Conservation (phyloP, 1,140 invertebrate genomes). For the Ptiloglossa arizonensis region DNA sequence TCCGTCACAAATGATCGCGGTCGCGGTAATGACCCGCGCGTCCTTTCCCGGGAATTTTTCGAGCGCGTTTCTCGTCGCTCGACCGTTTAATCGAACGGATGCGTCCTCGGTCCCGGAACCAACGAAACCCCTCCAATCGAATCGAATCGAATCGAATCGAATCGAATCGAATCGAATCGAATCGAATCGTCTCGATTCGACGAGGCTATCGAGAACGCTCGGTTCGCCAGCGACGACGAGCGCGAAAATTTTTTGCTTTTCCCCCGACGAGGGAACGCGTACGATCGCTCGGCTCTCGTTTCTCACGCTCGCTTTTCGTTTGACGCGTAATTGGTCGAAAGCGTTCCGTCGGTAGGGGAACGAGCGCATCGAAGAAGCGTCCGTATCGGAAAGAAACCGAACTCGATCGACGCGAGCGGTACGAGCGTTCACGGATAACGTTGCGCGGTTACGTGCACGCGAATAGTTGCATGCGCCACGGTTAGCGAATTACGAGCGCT, state of each 20-base stretch:
- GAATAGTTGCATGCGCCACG: conserved; percentile 8
- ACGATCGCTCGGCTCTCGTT: too few relatives aligned
- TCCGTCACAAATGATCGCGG: conserved; percentile 25
- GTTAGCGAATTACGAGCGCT: conserved; percentile 43
- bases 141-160: not conserved
- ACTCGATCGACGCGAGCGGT: conserved; percentile 28
- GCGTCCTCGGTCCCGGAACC: conserved; percentile 2
- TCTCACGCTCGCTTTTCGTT: too few relatives aligned
- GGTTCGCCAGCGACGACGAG: too few relatives aligned
- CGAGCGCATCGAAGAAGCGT: not conserved
- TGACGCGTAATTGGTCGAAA: not conserved
- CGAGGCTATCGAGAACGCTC: too few relatives aligned
- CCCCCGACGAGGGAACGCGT: too few relatives aligned
- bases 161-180: too few relatives aligned
- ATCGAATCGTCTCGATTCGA: too few relatives aligned
- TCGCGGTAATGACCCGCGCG: conserved; percentile 34
- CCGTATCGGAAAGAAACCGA: not conserved
- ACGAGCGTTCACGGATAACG: conserved; percentile 33
- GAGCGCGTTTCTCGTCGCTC: not conserved
- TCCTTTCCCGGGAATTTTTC: conserved; percentile 16
- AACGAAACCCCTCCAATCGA: conserved; percentile 12
- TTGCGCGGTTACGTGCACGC: conserved; percentile 37
- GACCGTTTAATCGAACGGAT: conserved; percentile 39
- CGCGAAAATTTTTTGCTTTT: too few relatives aligned
- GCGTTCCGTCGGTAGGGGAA: not conserved